Conservation (phyloP, 2,888 invertebrate species). For the Seira musarum region DNA sequence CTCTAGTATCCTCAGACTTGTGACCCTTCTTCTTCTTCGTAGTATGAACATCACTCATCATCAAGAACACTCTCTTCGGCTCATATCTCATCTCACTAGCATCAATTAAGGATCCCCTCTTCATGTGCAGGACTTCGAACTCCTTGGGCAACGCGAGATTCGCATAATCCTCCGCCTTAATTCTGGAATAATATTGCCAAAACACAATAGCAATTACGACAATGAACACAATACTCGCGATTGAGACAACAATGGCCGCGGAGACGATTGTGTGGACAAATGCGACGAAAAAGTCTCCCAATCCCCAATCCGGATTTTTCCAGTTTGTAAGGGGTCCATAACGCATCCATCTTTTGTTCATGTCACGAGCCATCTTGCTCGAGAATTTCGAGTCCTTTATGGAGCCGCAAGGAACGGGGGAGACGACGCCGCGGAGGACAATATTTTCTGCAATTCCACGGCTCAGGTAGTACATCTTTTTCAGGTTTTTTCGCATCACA, state of each 20-base stretch:
- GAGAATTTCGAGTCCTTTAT: not conserved
- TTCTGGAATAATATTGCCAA: conserved; percentile 49
- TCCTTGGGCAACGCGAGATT: conserved; percentile 47
- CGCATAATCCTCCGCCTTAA: conserved; percentile 50
- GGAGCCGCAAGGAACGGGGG: conserved; percentile 11
- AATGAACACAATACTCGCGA: conserved; percentile 6
- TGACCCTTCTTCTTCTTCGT: not conserved
- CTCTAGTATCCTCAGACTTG: too few relatives aligned
- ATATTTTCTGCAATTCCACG: conserved; percentile 24
- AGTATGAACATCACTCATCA: not conserved
- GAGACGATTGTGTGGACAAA: not conserved
- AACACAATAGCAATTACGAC: conserved; percentile 27
- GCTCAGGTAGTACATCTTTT: conserved; percentile 37
- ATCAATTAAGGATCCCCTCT: conserved; percentile 21
- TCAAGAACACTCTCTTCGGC: not conserved
- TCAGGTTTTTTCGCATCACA: too few relatives aligned
- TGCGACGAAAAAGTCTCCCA: conserved; percentile 1
- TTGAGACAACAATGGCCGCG: not conserved
- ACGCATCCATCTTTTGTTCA: conserved; percentile 27
- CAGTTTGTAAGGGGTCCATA: conserved; percentile 10
- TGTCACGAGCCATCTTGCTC: conserved; percentile 26
- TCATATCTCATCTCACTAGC: conserved; percentile 8
- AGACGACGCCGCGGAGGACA: not conserved
- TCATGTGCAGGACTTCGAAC: conserved; percentile 39
- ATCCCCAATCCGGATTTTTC: conserved; percentile 39